Evolutionary conservation across 2,888 invertebrate species (phyloP).

Genomic region (Chrysolina americana): DNA sequence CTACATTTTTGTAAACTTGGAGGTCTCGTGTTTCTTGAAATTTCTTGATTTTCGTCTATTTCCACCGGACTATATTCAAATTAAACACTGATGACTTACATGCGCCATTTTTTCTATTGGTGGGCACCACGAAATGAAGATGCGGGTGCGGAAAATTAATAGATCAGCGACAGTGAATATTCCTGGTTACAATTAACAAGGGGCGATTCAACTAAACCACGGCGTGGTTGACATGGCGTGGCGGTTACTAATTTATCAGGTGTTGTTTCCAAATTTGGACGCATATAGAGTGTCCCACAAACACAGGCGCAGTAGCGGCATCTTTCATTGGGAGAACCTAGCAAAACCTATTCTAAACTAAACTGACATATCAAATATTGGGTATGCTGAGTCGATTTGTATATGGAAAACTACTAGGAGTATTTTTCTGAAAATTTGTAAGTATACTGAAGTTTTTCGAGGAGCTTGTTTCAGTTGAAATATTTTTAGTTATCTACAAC

Average conservation of each 20-base stretch:
- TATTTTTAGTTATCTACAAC: no score
- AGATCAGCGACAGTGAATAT: conserved; percentile 17
- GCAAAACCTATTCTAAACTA: not conserved
- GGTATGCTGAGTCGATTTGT: no score
- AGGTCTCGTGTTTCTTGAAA: no score
- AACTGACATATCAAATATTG: not conserved
- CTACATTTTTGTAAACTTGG: no score
- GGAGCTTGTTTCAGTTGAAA: no score
- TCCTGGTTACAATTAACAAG: conserved; percentile 13
- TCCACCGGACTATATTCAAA: conserved; percentile 8
- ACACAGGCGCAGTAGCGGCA: not conserved
- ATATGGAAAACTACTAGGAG: no score
- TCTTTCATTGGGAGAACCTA: no score
- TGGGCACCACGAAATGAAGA: not conserved
- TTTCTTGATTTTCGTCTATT: not conserved
- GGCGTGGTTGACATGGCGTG: conserved; percentile 2
- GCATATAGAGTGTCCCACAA: not conserved
- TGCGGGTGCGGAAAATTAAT: conserved; percentile 20
- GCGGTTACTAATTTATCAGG: conserved; percentile 65
- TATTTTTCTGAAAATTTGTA: no score
- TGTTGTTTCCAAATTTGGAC: conserved; percentile 62
- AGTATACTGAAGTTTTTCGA: no score
- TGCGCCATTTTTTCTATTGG: conserved; percentile 16
- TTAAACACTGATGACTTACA: conserved; percentile 1
- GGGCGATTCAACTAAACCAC: conserved; percentile 6